A percentile compares a stretch with the other conserved stretches of the same genome.
phyloP scores from a whole-genome alignment of 2,888 invertebrate genomes.

The Aporophyla lueneburgensis region DNA sequence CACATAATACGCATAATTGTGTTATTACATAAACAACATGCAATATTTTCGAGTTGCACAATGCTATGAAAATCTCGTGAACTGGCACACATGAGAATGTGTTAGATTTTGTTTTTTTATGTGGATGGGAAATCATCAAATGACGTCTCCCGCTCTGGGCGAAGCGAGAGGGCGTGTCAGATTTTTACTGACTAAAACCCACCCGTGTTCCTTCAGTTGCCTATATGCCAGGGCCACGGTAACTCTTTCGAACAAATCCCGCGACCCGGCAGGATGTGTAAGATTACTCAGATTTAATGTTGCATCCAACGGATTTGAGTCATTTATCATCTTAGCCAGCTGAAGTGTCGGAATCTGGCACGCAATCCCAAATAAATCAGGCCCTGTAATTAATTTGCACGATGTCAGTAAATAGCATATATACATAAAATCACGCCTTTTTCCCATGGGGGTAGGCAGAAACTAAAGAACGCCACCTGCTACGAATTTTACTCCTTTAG shows the following conservation, averaged over 20 bases:
- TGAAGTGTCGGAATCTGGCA: constrained; percentile 24
- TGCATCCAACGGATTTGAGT: constrained; percentile 51
- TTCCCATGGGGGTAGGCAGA: too few species aligned
- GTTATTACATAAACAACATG: constrained; percentile 52
- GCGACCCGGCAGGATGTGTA: constrained; percentile 20
- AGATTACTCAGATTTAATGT: constrained; percentile 59
- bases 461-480: too few species aligned
- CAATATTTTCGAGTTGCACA: constrained; percentile 58
- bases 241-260: too few species aligned
- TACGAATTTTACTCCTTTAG: too few species aligned
- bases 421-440: too few species aligned
- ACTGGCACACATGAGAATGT: constrained; percentile 48
- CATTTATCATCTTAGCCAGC: constrained; percentile 57
- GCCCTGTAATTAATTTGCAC: constrained; percentile 26
- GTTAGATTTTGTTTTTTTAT: not conserved
- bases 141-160: too few species aligned
- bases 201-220: too few species aligned
- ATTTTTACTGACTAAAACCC: too few species aligned
- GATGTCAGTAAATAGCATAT: constrained; percentile 7
- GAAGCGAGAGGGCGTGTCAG: too few species aligned
- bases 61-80: constrained; percentile 54
- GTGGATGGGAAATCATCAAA: too few species aligned
- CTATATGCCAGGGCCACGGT: too few species aligned
- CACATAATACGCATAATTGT: constrained; percentile 55
- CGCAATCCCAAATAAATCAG: constrained; percentile 38